Evolutionary conservation across 1,140 invertebrate species (phyloP).

Genomic region (Chionoecetes opilio): DNA sequence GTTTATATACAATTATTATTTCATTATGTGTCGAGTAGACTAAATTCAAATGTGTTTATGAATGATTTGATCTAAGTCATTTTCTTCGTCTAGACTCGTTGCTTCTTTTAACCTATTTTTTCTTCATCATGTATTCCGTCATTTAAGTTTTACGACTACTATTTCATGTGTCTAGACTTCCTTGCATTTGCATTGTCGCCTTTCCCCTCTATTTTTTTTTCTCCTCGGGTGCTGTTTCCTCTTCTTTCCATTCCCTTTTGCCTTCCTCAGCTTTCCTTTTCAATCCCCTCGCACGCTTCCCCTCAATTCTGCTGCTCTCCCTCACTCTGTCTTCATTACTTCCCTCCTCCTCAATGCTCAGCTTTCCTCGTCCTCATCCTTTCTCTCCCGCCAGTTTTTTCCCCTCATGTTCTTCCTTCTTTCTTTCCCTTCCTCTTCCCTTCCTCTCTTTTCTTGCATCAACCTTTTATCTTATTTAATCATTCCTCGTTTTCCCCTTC

Average conservation of each 20-base stretch:
- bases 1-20: background rate
- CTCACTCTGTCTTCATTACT: background rate
- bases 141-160: constrained; percentile 10
- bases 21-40: background rate
- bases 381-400: background rate
- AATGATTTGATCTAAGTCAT: background rate
- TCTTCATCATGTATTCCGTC: background rate
- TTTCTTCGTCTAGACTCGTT: background rate
- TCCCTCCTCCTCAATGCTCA: constrained; percentile 32
- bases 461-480: background rate
- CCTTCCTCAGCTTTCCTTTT: constrained; percentile 28
- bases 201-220: background rate
- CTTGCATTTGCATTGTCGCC: background rate
- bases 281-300: background rate
- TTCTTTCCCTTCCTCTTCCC: background rate
- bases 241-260: constrained; percentile 19
- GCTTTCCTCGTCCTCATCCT: background rate
- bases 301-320: background rate
- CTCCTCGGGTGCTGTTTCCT: background rate
- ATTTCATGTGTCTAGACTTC: constrained; percentile 1
- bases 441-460: background rate
- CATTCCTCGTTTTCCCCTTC: background rate
- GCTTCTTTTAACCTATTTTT: background rate
- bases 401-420: background rate
- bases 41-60: too few species aligned